Conservation (phyloP, 2,888 invertebrate species). For the Drosophila picticornis region DNA sequence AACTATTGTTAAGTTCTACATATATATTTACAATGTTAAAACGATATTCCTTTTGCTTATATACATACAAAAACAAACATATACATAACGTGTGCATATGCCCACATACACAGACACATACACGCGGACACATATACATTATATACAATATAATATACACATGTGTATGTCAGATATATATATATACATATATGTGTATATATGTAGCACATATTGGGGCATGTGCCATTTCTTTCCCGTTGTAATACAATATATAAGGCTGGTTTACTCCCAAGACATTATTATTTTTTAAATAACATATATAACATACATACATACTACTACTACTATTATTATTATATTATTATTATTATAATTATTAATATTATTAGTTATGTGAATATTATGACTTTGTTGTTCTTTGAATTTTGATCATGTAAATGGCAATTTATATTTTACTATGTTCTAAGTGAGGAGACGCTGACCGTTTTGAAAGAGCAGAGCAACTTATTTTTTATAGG, state of each 20-base stretch:
- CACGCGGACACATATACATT: conserved; percentile 24
- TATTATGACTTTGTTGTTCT: conserved; percentile 54
- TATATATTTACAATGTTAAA: conserved; percentile 69
- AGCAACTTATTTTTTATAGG: conserved; percentile 77
- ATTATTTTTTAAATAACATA: conserved; percentile 72
- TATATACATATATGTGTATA: conserved; percentile 17
- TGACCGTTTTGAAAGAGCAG: conserved; percentile 39
- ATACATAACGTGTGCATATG: conserved; percentile 45
- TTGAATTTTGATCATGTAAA: conserved; percentile 47
- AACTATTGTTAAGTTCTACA: conserved; percentile 71
- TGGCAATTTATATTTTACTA: conserved; percentile 57
- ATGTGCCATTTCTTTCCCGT: conserved; percentile 79
- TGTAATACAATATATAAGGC: conserved; percentile 84
- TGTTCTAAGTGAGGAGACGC: conserved; percentile 41
- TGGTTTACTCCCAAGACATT: conserved; percentile 86
- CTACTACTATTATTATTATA: conserved; percentile 39
- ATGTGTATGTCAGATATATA: conserved; percentile 25
- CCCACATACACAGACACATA: conserved; percentile 30
- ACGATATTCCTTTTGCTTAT: conserved; percentile 81
- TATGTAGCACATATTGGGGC: conserved; percentile 56
- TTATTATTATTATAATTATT: conserved; percentile 34
- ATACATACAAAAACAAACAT: conserved; percentile 55
- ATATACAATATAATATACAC: conserved; percentile 24
- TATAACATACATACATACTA: conserved; percentile 32
- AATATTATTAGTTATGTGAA: conserved; percentile 39